These are phyloP conservation scores for Montipora foliosa DNA, from an alignment of 64 coral and sea anemone genomes.

Conservation along the genomic window DNA sequence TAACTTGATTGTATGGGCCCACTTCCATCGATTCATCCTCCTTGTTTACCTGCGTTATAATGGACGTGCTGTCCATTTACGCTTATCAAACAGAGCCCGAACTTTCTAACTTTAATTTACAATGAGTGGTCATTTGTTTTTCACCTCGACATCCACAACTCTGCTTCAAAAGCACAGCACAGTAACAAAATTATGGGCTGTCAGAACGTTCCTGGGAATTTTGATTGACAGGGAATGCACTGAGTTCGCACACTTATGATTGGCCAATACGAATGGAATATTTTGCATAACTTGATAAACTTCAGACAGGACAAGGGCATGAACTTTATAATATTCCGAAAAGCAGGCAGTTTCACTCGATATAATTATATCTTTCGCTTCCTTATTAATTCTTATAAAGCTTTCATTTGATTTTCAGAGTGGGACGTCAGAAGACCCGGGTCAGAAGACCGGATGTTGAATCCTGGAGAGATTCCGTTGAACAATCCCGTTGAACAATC, in stretches of 20 bases:
- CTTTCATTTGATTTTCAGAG: too few relatives aligned
- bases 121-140: slow-evolving; percentile 53
- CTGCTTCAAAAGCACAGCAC: not conserved
- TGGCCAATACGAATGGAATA: not conserved
- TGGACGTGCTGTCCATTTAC: slow-evolving; percentile 97
- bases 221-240: slow-evolving; percentile 34
- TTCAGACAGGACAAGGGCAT: not conserved
- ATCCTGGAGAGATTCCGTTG: too few relatives aligned
- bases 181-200: slow-evolving; percentile 60
- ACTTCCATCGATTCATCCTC: slow-evolving; percentile 89
- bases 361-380: not conserved
- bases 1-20: slow-evolving; percentile 74
- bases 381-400: too few relatives aligned
- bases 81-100: slow-evolving; percentile 47
- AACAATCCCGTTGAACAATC: too few relatives aligned
- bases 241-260: slow-evolving; percentile 1
- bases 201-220: not conserved
- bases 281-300: slow-evolving; percentile 24
- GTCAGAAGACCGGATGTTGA: too few relatives aligned
- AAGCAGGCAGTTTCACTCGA: not conserved
- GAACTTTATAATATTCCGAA: not conserved
- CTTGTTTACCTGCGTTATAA: slow-evolving; percentile 97
- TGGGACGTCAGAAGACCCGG: too few relatives aligned
- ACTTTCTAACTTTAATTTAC: not conserved
- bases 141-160: slow-evolving; percentile 3